Base-by-base conservation (phyloP, 2,888 invertebrate genomes). In the Gari tellinella region DNA sequence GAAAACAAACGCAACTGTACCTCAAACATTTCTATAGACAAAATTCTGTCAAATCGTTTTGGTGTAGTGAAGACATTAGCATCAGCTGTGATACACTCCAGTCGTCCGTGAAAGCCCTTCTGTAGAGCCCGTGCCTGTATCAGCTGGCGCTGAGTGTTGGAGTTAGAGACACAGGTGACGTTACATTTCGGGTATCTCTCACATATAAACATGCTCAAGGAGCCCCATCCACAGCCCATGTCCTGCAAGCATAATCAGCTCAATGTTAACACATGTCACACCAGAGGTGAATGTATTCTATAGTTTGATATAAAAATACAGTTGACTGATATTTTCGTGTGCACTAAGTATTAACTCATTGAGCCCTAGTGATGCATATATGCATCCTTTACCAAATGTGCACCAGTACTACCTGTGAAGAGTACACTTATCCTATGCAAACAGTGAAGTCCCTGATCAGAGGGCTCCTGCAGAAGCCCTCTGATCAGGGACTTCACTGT, bases 1-100 rank as follows among this genome's bases (percentile, higher is more conserved):
- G n/a, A n/a, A n/a, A n/a, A n/a, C n/a, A n/a, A n/a, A n/a, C n/a
- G n/a, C n/a, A n/a, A 7, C 31, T 31, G 31, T 55, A 89, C 89
- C 87, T 89, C 88, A 82, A 89, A 88, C 89, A 89, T 89, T 62
- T 89, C 89, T 31, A 89, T 86, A 21, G 88, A 88, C 48, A 88
- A 70, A 53, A 89, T 86, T 37, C 88, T 82, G 66, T 89, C 89
- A 72, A 82, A 89, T 53, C 81, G 68, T 49, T 84, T 82, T 14
- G 76, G 72, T 8, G 89, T 88, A 12, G 73, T 72, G 69, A 85
- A 89, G 17, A 72, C 63, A 53, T 88, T 88, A 38, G 85, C 88
- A 63, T 88, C 88, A 1, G 84, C 85, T 5, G 87, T 88, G 25
- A 89, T 84, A 46, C 79, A 82, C 43, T 86, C 76, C 4, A 89